These are phyloP conservation scores for Eulemur macaco DNA, from an alignment of 2,113 vertebrate species.

Conservation along the genomic window DNA sequence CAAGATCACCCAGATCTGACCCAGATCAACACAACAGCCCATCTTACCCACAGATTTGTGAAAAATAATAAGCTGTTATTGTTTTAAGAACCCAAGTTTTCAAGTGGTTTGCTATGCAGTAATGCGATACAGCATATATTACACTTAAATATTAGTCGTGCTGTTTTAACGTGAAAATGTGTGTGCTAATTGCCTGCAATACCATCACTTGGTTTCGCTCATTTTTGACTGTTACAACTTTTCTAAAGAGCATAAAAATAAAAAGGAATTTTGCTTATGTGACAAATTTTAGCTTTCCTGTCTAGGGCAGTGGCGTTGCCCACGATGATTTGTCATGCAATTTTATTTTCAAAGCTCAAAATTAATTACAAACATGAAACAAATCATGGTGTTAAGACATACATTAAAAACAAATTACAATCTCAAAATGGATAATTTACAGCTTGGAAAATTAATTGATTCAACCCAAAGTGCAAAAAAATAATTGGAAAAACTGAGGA, in stretches of 20 bases:
- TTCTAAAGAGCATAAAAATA: constrained; percentile 8
- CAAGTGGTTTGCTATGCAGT: not conserved
- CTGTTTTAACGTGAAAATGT: not conserved
- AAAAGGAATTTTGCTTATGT: constrained; percentile 63
- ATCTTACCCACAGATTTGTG: not conserved
- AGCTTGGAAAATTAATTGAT: constrained; percentile 81
- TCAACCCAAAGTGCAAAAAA: constrained; percentile 77
- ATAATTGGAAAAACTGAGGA: constrained; percentile 77
- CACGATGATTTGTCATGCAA: constrained; percentile 77
- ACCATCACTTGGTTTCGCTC: not conserved
- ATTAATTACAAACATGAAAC: constrained; percentile 85
- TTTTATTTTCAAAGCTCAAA: constrained; percentile 85
- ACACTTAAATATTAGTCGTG: not conserved
- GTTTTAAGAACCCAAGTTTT: not conserved
- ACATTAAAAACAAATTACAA: constrained; percentile 82
- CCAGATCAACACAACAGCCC: not conserved
- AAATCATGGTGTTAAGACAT: constrained; percentile 84
- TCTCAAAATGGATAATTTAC: constrained; percentile 83
- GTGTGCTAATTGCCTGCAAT: not conserved
- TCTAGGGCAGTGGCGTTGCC: constrained; percentile 68
- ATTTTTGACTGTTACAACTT: constrained; percentile 3
- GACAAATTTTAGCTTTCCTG: constrained; percentile 73
- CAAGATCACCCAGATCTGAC: not conserved
- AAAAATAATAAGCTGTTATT: not conserved
- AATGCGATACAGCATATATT: not conserved